These are phyloP conservation scores for Drosophila mimica DNA, from an alignment of 2,888 invertebrate genomes.

Conservation along the genomic window DNA sequence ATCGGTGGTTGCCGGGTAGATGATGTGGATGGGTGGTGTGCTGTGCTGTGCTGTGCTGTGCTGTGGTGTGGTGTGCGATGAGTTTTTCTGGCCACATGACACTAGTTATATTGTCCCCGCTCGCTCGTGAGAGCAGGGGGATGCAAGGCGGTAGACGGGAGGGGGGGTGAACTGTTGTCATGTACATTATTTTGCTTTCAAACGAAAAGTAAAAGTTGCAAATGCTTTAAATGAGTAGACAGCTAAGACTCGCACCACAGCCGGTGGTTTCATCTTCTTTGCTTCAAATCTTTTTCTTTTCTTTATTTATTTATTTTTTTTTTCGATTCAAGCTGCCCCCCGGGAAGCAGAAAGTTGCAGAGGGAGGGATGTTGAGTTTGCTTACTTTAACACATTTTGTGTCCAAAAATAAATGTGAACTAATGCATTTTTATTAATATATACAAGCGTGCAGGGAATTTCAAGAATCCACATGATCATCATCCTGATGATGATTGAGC, in stretches of 20 bases:
- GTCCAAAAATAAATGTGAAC: slow-evolving; percentile 79
- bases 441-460: slow-evolving; percentile 79
- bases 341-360: slow-evolving; percentile 18
- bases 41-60: neutral
- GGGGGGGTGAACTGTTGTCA: slow-evolving; percentile 51
- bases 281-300: slow-evolving; percentile 24
- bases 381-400: slow-evolving; percentile 77
- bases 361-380: slow-evolving; percentile 38
- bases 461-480: slow-evolving; percentile 40
- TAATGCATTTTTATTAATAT: slow-evolving; percentile 83
- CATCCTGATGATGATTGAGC: slow-evolving; percentile 77
- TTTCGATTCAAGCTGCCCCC: slow-evolving; percentile 51
- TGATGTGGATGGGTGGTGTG: neutral
- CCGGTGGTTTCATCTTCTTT: neutral
- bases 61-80: neutral
- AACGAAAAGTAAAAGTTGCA: slow-evolving; percentile 72
- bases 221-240: slow-evolving; percentile 71
- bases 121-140: neutral
- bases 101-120: slow-evolving; percentile 52
- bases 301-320: slow-evolving; percentile 8
- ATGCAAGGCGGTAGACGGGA: neutral
- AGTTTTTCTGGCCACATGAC: slow-evolving; percentile 42
- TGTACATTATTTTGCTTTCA: slow-evolving; percentile 79
- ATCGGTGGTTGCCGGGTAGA: slow-evolving; percentile 18
- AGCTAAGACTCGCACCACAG: slow-evolving; percentile 8